Percentiles rank a stretch among this genome's conserved stretches.
Evolutionary conservation across 2,113 vertebrate genomes (phyloP).

Genomic region (Pterocles gutturalis): DNA sequence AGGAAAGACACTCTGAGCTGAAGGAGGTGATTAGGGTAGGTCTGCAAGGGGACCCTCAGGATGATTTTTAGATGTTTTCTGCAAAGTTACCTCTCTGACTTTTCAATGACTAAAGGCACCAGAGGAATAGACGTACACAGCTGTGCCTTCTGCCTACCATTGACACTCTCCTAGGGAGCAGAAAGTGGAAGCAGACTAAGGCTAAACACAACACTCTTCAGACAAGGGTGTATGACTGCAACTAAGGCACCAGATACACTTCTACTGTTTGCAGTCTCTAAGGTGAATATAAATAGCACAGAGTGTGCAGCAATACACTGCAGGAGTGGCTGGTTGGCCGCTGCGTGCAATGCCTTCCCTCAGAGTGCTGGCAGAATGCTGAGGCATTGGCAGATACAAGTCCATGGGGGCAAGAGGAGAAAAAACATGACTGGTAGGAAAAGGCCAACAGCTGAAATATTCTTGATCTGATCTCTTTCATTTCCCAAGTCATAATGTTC

Average conservation of each 20-base stretch:
- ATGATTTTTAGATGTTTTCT: background rate
- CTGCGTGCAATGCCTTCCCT: background rate
- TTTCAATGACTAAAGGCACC: background rate
- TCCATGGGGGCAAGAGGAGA: background rate
- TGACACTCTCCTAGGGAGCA: background rate
- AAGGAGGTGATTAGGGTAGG: constrained; percentile 15
- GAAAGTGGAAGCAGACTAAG: background rate
- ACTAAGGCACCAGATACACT: background rate
- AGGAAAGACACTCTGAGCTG: background rate
- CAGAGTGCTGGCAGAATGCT: background rate
- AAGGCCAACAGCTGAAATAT: background rate
- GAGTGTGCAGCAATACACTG: background rate
- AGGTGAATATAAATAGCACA: background rate
- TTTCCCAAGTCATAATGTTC: background rate
- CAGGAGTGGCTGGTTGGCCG: background rate
- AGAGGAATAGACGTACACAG: background rate
- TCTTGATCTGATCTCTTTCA: background rate
- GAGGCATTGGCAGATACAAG: background rate
- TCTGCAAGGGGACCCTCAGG: background rate
- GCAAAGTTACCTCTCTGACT: background rate
- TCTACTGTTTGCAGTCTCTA: background rate
- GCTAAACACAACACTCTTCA: background rate
- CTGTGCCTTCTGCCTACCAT: background rate
- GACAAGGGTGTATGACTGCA: background rate
- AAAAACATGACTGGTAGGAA: background rate